Conservation (phyloP, 1,140 invertebrate genomes). For the Pinna nobilis region DNA sequence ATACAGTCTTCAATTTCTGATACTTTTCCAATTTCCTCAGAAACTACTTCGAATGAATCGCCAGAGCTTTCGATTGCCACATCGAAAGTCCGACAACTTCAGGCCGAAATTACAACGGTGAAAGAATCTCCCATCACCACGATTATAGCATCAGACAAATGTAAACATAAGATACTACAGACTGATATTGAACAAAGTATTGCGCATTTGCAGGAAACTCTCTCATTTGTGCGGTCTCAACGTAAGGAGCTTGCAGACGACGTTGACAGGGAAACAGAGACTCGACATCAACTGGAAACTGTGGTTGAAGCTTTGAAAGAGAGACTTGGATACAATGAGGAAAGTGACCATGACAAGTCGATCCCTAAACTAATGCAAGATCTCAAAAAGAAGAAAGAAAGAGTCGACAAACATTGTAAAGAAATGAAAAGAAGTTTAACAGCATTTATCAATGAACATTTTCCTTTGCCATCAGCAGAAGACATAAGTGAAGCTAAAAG, state of each 20-base stretch:
- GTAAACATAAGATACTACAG: no score
- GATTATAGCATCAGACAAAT: no score
- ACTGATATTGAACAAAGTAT: no score
- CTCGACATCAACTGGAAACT: not conserved
- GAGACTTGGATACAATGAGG: not conserved
- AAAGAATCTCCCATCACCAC: no score
- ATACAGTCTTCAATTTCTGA: no score
- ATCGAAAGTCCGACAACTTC: no score
- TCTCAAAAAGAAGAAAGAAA: not conserved
- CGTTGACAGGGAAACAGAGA: not conserved
- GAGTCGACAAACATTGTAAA: constrained; percentile 13
- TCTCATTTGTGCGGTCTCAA: not conserved
- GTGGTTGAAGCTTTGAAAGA: not conserved
- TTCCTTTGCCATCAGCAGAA: constrained; percentile 37
- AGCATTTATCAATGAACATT: constrained; percentile 41
- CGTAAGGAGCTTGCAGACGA: not conserved
- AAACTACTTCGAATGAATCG: no score
- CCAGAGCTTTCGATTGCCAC: no score
- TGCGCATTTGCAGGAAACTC: not conserved
- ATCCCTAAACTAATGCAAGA: no score
- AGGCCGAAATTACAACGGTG: no score
- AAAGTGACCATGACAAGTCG: no score
- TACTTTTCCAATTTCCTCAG: no score
- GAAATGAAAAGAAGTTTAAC: constrained; percentile 27
- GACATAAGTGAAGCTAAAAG: constrained; percentile 35